Percentiles rank a stretch among this genome's conserved stretches.
Conservation (phyloP, 2,888 invertebrate species). For the Leptinotarsa peninsularis region DNA sequence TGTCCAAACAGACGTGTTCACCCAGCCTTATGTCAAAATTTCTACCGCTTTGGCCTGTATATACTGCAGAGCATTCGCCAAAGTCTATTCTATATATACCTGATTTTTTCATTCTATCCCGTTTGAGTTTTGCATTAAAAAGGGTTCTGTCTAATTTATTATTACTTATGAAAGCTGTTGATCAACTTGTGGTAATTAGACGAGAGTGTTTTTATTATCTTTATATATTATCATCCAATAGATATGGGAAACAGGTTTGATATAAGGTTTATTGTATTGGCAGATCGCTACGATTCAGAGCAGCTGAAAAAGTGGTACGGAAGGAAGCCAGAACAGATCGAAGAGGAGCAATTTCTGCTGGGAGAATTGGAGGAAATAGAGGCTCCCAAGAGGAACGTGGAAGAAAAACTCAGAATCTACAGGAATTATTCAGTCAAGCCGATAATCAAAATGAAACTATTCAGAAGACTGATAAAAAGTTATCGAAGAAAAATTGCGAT, state of each 20-base stretch:
- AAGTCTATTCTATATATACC: too few relatives aligned
- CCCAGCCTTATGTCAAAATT: too few relatives aligned
- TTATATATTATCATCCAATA: conserved; percentile 86
- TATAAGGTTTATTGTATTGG: conserved; percentile 91
- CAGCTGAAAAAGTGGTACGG: conserved; percentile 93
- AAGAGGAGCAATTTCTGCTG: conserved; percentile 93
- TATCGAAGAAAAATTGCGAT: conserved; percentile 79
- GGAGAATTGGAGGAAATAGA: conserved; percentile 95
- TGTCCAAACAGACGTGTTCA: too few relatives aligned
- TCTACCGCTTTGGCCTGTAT: too few relatives aligned
- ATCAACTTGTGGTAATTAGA: too few relatives aligned
- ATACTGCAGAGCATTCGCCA: too few relatives aligned
- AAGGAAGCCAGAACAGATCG: conserved; percentile 92
- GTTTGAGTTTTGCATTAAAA: too few relatives aligned
- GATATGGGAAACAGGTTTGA: conserved; percentile 90
- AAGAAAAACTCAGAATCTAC: conserved; percentile 97
- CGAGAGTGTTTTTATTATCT: too few relatives aligned
- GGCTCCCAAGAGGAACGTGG: conserved; percentile 96
- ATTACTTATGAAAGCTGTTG: too few relatives aligned
- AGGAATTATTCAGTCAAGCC: conserved; percentile 94
- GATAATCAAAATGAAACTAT: conserved; percentile 74
- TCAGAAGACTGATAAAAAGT: conserved; percentile 73
- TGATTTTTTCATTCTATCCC: too few relatives aligned
- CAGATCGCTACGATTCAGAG: conserved; percentile 92
- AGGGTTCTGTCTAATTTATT: too few relatives aligned